Conservation (phyloP, 1,140 invertebrate genomes). For the Meloidogyne floridensis region DNA sequence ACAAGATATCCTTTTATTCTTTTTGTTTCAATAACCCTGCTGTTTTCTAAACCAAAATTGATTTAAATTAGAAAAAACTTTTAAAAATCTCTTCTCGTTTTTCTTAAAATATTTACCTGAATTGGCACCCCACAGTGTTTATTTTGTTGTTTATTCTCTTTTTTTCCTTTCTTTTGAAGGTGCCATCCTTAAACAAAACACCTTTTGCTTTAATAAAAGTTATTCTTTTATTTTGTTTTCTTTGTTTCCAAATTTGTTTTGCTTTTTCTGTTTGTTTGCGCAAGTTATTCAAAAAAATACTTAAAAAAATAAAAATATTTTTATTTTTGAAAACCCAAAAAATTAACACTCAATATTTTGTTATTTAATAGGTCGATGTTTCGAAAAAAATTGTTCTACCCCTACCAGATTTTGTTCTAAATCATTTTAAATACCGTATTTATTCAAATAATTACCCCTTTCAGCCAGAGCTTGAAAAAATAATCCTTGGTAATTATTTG, state of each 20-base stretch:
- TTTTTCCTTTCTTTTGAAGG: background rate
- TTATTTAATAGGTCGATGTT: too few species aligned
- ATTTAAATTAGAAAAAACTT: background rate
- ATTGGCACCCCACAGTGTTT: background rate
- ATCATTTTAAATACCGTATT: too few species aligned
- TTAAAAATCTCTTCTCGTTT: background rate
- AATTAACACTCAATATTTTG: too few species aligned
- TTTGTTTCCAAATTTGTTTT: background rate
- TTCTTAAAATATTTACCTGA: background rate
- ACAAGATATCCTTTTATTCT: background rate
- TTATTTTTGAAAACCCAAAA: too few species aligned
- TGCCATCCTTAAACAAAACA: slow-evolving; percentile 7
- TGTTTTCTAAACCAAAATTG: background rate
- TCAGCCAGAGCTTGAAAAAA: too few species aligned
- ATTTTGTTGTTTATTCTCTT: background rate
- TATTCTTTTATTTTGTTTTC: background rate
- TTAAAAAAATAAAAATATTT: too few species aligned
- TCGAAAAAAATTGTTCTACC: too few species aligned
- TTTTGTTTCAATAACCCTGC: background rate
- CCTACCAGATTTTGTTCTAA: too few species aligned
- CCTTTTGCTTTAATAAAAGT: background rate
- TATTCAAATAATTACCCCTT: too few species aligned
- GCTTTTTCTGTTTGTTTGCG: background rate
- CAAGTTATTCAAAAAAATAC: background rate
- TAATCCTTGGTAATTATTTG: too few species aligned